phyloP scores from a whole-genome alignment of 2,113 vertebrate genomes.

The Corythaixoides concolor region DNA sequence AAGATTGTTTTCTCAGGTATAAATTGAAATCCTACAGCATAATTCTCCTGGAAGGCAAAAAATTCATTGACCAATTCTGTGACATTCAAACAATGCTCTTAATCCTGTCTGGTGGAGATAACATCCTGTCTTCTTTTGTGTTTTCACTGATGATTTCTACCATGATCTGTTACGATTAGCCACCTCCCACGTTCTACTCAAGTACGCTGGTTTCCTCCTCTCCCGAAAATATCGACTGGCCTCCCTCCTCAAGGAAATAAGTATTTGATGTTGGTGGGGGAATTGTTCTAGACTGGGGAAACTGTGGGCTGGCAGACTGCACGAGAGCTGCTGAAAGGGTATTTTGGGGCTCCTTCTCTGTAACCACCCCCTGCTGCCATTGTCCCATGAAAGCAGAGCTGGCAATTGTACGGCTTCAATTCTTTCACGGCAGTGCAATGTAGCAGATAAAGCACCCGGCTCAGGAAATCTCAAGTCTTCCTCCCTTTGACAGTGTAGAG shows the following conservation, averaged over 20 bases:
- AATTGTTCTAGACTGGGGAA: background rate
- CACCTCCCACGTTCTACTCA: background rate
- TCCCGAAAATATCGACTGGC: background rate
- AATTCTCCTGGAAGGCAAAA: background rate
- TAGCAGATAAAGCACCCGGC: background rate
- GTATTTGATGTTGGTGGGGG: background rate
- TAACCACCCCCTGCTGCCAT: background rate
- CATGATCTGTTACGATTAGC: background rate
- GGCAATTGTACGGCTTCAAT: background rate
- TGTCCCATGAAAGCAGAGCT: background rate
- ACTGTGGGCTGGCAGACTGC: background rate
- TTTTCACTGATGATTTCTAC: background rate
- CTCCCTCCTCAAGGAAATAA: background rate
- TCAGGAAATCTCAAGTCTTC: background rate
- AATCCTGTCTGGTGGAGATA: background rate
- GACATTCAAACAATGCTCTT: background rate
- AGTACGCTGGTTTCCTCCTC: background rate
- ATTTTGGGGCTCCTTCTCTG: background rate
- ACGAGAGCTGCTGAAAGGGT: accelerated
- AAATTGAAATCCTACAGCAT: accelerated
- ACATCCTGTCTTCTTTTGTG: background rate
- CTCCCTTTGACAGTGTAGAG: background rate
- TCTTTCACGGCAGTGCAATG: accelerated
- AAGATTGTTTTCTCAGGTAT: background rate
- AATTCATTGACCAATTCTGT: background rate